phyloP scores from a whole-genome alignment of 2,113 vertebrate genomes.

The Myocastor coypus region DNA sequence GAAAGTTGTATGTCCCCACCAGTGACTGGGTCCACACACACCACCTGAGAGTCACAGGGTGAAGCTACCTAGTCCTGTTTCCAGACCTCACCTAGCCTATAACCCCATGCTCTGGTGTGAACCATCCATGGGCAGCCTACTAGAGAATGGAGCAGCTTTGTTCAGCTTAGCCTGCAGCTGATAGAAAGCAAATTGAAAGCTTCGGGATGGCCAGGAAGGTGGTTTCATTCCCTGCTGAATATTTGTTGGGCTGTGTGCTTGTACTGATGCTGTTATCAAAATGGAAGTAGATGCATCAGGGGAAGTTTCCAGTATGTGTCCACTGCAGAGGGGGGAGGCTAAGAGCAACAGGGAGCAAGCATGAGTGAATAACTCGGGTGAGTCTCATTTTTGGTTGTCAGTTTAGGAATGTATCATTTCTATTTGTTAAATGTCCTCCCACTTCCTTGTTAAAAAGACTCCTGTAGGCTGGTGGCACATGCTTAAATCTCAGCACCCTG shows the following conservation, averaged over 20 bases:
- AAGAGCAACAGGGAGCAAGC: too few species aligned
- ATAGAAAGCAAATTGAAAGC: not conserved
- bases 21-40: not conserved
- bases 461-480: not conserved
- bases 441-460: not conserved
- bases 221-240: not conserved
- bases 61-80: not conserved
- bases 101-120: not conserved
- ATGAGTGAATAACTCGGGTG: too few species aligned
- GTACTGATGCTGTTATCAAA: not conserved
- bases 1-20: not conserved
- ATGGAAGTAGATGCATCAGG: not conserved
- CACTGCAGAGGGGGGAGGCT: not conserved
- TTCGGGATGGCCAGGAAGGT: not conserved
- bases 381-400: not conserved
- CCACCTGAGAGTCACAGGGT: not conserved
- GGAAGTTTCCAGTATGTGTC: not conserved
- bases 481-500: not conserved
- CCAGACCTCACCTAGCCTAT: not conserved
- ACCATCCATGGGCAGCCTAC: not conserved
- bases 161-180: not conserved
- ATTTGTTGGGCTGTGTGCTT: not conserved
- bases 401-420: not conserved
- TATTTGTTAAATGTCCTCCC: not conserved
- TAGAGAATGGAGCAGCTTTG: not conserved